Evolutionary conservation across 2,888 invertebrate species (phyloP), one percentile per base, ranked within the genome.

Genomic region (Escarpia spicata): DNA sequence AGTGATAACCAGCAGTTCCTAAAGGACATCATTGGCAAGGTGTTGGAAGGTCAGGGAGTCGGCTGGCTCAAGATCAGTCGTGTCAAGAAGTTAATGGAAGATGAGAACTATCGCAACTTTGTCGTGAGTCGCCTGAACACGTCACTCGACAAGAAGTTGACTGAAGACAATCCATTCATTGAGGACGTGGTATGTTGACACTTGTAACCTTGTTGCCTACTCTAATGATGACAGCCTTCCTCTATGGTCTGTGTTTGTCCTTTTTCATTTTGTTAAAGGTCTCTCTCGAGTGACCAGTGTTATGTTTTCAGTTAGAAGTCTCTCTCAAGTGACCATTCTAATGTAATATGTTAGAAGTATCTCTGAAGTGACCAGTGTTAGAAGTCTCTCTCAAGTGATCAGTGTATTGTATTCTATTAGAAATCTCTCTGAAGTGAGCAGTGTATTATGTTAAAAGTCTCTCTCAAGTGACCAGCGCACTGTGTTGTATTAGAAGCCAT

Each of bases 21-120:
- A 91, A 98, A 98, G 96, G 99, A 99, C 98, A 97, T 98, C 92
- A 97, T 98, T 0, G 98, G 97, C 95, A 98, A 98, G 96, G 98
- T 99, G 2, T 96, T 98, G 92, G 98, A 98, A 94, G 99, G 99
- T 4, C 98, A 99, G 96, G 99, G 99, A 0, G 98, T 99, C 0
- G 99, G 99, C 37, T 99, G 99, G 99, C 97, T 99, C 92, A 99
- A 99, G 96, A 97, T 99, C 37, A 98, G 98, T 96, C 97, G 99
- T 44, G 97, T 99, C 92, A 98, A 98, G 96, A 99, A 99, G 96
- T 97, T 99, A 52, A 99, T 99, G 98, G 99, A 99, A 96, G 99
- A 99, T 96, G 99, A 99, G 97, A 99, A 98, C 91, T 99, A 99
- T 96, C 97, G 99, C 75, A 99, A 99, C 96, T 98, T 99, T 97